phyloP scores from a whole-genome alignment of 1,140 invertebrate genomes.

The Eriosoma lanigerum region DNA sequence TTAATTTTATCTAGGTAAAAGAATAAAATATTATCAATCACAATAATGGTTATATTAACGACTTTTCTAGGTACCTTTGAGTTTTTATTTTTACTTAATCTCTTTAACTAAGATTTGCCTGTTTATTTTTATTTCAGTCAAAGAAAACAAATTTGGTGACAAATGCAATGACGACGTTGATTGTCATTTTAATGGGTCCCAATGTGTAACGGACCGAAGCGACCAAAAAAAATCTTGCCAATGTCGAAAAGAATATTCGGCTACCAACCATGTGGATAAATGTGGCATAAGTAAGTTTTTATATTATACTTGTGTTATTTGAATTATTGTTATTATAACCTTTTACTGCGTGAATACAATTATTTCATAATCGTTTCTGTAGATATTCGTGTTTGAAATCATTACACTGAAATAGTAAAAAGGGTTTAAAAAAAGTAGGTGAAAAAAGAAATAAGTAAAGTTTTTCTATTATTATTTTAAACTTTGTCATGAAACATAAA shows the following conservation, averaged over 20 bases:
- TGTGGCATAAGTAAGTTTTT: slow-evolving; percentile 72
- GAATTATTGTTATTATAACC: neutral
- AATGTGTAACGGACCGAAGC: slow-evolving; percentile 64
- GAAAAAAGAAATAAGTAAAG: slow-evolving; percentile 2
- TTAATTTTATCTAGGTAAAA: too few species aligned
- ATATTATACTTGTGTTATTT: too few species aligned
- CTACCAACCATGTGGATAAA: slow-evolving; percentile 80
- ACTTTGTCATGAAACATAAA: too few species aligned
- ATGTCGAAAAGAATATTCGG: slow-evolving; percentile 69
- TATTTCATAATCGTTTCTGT: slow-evolving; percentile 12
- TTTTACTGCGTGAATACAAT: neutral
- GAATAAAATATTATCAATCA: too few species aligned
- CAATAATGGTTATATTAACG: too few species aligned
- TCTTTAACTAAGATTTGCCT: too few species aligned
- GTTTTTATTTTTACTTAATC: too few species aligned
- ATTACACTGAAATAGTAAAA: too few species aligned
- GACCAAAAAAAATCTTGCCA: slow-evolving; percentile 66
- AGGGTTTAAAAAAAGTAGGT: neutral
- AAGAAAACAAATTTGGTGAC: slow-evolving; percentile 69
- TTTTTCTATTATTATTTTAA: neutral
- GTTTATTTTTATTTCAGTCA: too few species aligned
- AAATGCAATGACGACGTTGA: slow-evolving; percentile 68
- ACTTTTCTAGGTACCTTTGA: too few species aligned
- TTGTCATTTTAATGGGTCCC: slow-evolving; percentile 72
- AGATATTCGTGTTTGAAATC: slow-evolving; percentile 11